These are phyloP conservation scores for Aspiorhynchus laticeps DNA, from an alignment of 2,113 vertebrate genomes.

Conservation along the genomic window DNA sequence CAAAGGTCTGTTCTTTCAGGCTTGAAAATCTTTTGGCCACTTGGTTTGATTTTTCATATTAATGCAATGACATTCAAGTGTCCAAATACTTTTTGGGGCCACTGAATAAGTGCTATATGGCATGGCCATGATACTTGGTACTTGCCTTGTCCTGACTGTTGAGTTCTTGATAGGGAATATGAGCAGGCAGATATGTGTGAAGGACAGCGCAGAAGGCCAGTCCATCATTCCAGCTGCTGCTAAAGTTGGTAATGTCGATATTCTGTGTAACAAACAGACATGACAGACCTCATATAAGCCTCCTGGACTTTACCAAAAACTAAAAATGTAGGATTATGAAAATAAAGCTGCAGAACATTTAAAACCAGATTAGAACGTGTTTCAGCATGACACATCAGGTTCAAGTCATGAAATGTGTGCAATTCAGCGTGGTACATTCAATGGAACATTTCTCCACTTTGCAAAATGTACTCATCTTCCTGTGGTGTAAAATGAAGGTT, in stretches of 20 bases:
- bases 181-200: slow-evolving; percentile 94
- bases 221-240: slow-evolving; percentile 98
- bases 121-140: not conserved
- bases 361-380: not conserved
- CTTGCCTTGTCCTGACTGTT: slow-evolving; percentile 92
- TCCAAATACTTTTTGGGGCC: too few relatives aligned
- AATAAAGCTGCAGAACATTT: not conserved
- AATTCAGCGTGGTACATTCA: not conserved
- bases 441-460: not conserved
- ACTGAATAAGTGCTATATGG: too few relatives aligned
- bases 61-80: too few relatives aligned
- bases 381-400: slow-evolving; percentile 10
- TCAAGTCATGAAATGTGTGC: not conserved
- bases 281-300: not conserved
- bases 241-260: slow-evolving; percentile 98
- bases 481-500: slow-evolving; percentile 9
- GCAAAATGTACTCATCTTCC: not conserved
- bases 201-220: slow-evolving; percentile 94
- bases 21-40: not conserved
- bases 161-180: slow-evolving; percentile 95
- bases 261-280: slow-evolving; percentile 77
- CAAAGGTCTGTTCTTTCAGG: not conserved
- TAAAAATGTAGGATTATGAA: not conserved
- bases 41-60: not conserved
- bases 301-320: not conserved